Base-by-base conservation (phyloP, 2,113 vertebrate genomes). In the Romanogobio albipinnatus region DNA sequence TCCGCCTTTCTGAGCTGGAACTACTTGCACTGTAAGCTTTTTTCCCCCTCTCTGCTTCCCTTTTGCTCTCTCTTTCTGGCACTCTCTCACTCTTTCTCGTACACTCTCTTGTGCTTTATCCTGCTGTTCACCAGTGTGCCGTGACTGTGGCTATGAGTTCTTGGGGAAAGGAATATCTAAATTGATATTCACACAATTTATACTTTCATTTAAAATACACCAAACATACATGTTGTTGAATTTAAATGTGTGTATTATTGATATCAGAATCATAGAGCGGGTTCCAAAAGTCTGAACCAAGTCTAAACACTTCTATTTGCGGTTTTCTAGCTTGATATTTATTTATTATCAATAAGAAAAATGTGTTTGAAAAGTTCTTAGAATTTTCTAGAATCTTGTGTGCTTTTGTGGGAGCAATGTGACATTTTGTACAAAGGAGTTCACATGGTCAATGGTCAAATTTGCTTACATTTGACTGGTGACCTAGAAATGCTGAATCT, bases 1-100 rank as follows among this genome's bases (percentile, higher is more conserved):
- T 86, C 68, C 83, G 17, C 53, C 59, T 51, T 86, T 43, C 9
- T 14, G 29, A 71, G 87, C 89, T 92, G 92, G 91, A 91, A 91
- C 92, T 92, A 92, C 91, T 91, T 93, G 86, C 84, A 24, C 84
- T 87, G 81, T 86, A 73, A 87, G 88, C 58, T 61, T 80, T 84
- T 82, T 79, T 29, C 17, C 64, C 45, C 51, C 5, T 43, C 36
- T 81, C 43, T 77, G 26, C 70, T 59, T 86, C 45, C 59, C 78
- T 80, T 58, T 86, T 75, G 76, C 62, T 70, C 62, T 68, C n/a
- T 70, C 53, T 64, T 26, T 81, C 77, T 74, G 51, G 43, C 70
- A 58, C 74, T 47, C 29, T 53, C 79, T 80, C 80, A 39, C 51
- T 85, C 68, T 39, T n/a, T 59, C 70, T 45, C 82, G 4, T 56